Conservation (phyloP, 2,113 vertebrate species). For the Cephalopholis sonnerati region DNA sequence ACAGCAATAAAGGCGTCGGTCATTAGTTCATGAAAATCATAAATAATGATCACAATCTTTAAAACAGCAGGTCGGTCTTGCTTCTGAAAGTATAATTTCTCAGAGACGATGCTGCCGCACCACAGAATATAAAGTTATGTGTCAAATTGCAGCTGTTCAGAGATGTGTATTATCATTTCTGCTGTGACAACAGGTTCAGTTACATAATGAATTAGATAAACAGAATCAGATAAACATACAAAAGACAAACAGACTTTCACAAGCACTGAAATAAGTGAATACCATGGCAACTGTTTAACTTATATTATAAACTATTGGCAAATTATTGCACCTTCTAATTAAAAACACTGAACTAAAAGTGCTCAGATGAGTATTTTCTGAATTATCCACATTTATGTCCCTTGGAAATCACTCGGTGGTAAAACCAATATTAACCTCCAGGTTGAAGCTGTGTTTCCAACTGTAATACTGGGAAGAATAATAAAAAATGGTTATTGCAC, state of each 20-base stretch:
- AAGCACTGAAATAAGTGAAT: not conserved
- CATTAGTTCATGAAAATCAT: slow-evolving; percentile 25
- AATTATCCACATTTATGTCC: slow-evolving; percentile 1
- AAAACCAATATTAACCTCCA: slow-evolving; percentile 22
- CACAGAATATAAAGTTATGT: slow-evolving; percentile 27
- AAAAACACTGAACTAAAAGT: slow-evolving; percentile 3
- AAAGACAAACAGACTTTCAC: not conserved
- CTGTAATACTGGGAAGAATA: slow-evolving; percentile 5
- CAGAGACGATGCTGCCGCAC: not conserved
- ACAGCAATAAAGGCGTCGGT: not conserved
- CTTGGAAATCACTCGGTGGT: not conserved
- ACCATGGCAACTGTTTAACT: not conserved
- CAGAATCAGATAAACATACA: slow-evolving; percentile 13
- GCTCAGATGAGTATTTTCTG: not conserved
- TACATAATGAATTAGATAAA: slow-evolving; percentile 38
- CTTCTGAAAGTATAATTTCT: slow-evolving; percentile 27
- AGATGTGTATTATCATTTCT: slow-evolving; percentile 35
- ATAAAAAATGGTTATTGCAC: slow-evolving; percentile 27
- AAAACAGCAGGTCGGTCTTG: slow-evolving; percentile 31
- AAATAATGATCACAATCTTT: slow-evolving; percentile 32
- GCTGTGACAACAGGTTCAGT: slow-evolving; percentile 31
- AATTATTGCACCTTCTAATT: not conserved
- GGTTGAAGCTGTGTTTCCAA: slow-evolving; percentile 1
- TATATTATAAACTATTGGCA: not conserved
- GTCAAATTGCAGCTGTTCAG: slow-evolving; percentile 47